Conservation (phyloP, 2,888 invertebrate species). For the Sminthurinus aureus region DNA sequence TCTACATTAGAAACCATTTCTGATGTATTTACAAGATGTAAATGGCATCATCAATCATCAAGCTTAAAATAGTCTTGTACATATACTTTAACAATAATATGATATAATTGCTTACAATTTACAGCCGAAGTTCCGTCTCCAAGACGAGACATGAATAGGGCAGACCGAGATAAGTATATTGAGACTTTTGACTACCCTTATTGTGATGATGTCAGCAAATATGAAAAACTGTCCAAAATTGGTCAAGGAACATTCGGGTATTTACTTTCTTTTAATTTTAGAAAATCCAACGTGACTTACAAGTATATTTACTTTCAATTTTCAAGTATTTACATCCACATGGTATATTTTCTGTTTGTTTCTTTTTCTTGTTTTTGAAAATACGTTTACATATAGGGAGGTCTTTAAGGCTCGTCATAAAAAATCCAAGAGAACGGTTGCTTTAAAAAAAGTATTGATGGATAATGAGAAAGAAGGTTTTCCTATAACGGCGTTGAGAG, state of each 20-base stretch:
- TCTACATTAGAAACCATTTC: no score
- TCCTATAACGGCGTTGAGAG: constrained; percentile 96
- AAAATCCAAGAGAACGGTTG: constrained; percentile 87
- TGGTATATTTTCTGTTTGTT: background rate
- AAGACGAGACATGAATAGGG: constrained; percentile 62
- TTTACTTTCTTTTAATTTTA: no score
- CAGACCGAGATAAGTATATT: constrained; percentile 71
- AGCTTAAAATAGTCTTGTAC: no score
- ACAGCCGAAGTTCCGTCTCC: no score
- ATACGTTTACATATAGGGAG: no score
- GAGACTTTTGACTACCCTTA: constrained; percentile 81
- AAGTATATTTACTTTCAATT: background rate
- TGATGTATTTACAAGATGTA: no score
- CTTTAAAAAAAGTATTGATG: constrained; percentile 99
- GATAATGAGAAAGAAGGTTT: constrained; percentile 99
- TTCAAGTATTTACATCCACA: no score
- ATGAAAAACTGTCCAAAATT: constrained; percentile 97
- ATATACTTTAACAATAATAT: no score
- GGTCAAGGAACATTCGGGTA: constrained; percentile 97
- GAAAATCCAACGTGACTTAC: no score
- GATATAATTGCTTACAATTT: no score
- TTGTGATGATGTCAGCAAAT: constrained; percentile 91
- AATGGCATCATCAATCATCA: no score
- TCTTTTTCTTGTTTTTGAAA: background rate
- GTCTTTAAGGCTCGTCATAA: constrained; percentile 96